Evolutionary conservation across 1,140 invertebrate species (phyloP), one percentile per base, ranked within the genome.

Genomic region (Ceratoteleas bidentatus): DNA sequence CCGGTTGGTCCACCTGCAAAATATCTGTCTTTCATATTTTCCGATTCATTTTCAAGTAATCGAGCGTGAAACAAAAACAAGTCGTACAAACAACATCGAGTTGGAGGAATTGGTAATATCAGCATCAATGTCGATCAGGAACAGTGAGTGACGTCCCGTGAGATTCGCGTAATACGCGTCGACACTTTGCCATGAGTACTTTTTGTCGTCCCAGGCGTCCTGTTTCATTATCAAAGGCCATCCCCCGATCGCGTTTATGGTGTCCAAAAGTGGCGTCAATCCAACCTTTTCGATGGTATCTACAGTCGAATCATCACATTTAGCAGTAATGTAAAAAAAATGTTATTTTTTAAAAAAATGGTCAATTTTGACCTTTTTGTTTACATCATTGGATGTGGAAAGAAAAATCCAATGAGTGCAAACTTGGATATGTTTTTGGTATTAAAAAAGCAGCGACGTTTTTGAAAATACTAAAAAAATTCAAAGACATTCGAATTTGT

Each of bases 1-100:
- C 65, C 13, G 65, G 54, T 58, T 69, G 65, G 53, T 69, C 65
- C 6, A 69, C 8, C 65, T 69, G 33, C n/a, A 54, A 65, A 54
- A 36, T 34, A 33, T 58, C 1, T 13, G 13, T 13, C 13, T n/a
- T 13, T 49, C 11, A 40, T 40, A 0, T 40, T 40, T 40, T 40
- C 8, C 8, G 11, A 40, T 40, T 40, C 0, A 45, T 24, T 24
- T 24, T 24, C 24, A 24, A 24, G 1, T 24, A 24, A 24, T 4
- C 24, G 24, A 24, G 24, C 24, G 24, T 24, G 24, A 24, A 24
- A 4, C 24, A 24, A 24, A 24, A 1, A n/a, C 2, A 45, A n/a
- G 11, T 45, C 13, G 43, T 62, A 76, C 73, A 38, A n/a, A 68
- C 61, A 76, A 53, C 0, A 61, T 76, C 13, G 9, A 6, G 0